Percentiles rank a stretch among this genome's conserved stretches.
These are phyloP conservation scores for Vulpes lagopus DNA, from an alignment of 2,113 vertebrate genomes.

Conservation along the genomic window DNA sequence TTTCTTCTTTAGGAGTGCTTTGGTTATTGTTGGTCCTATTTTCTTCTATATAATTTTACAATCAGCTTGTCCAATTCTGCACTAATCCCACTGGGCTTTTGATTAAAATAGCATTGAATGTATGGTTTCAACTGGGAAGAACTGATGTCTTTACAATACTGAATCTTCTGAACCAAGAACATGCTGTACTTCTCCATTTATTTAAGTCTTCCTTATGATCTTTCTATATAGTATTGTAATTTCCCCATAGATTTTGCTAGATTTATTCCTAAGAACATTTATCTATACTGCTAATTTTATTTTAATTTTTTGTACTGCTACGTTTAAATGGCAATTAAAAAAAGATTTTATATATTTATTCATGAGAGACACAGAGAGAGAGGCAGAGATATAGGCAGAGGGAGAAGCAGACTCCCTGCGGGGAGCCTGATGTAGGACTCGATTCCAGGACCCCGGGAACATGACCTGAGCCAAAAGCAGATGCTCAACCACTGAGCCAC, in stretches of 20 bases:
- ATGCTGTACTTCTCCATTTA: neutral
- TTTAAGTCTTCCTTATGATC: constrained; percentile 11
- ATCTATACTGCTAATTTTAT: neutral
- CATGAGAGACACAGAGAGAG: too few species aligned
- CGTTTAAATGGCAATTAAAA: neutral
- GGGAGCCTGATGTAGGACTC: too few species aligned
- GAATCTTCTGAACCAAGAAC: constrained; percentile 24
- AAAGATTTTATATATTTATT: too few species aligned
- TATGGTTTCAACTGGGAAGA: neutral
- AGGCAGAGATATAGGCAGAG: too few species aligned
- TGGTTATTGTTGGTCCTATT: neutral
- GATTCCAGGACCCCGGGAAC: too few species aligned
- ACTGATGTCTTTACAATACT: neutral
- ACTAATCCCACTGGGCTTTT: neutral
- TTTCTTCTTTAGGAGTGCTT: constrained; percentile 7
- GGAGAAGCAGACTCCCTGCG: too few species aligned
- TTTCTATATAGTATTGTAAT: neutral
- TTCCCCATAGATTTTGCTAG: constrained; percentile 12
- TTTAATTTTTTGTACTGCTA: neutral
- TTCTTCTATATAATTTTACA: neutral
- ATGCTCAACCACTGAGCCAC: too few species aligned
- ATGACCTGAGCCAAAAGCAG: too few species aligned
- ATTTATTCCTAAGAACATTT: neutral
- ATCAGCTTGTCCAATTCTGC: neutral
- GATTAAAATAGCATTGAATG: neutral